phyloP scores from a whole-genome alignment of 2,113 vertebrate species.

The Clarias magur region DNA sequence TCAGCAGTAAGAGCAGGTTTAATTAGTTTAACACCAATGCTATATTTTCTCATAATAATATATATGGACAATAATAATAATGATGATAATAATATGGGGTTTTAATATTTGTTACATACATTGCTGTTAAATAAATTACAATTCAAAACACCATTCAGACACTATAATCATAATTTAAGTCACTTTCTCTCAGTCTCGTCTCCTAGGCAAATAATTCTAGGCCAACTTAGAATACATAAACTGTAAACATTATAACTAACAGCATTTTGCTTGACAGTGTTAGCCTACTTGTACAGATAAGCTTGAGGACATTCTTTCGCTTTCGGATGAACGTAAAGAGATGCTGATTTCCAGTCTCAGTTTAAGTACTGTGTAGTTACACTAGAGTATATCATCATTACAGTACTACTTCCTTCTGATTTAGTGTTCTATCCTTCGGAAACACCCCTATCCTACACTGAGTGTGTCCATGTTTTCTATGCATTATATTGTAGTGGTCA shows the following conservation, averaged over 20 bases:
- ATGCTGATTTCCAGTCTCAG: background rate
- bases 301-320: background rate
- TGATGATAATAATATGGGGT: conserved; percentile 6
- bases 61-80: background rate
- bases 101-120: conserved; percentile 10
- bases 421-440: background rate
- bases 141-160: background rate
- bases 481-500: background rate
- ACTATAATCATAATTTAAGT: background rate
- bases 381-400: background rate
- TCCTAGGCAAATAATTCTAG: background rate
- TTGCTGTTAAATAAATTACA: background rate
- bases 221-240: background rate
- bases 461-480: background rate
- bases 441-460: background rate
- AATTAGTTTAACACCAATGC: conserved; percentile 4
- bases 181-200: background rate
- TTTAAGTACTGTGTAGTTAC: background rate
- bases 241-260: background rate
- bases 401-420: background rate
- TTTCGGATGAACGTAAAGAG: background rate
- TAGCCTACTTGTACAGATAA: background rate
- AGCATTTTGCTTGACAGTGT: background rate
- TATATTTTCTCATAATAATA: background rate
- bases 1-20: background rate